Conservation (phyloP, 2,113 vertebrate genomes). For the Panthera uncia region DNA sequence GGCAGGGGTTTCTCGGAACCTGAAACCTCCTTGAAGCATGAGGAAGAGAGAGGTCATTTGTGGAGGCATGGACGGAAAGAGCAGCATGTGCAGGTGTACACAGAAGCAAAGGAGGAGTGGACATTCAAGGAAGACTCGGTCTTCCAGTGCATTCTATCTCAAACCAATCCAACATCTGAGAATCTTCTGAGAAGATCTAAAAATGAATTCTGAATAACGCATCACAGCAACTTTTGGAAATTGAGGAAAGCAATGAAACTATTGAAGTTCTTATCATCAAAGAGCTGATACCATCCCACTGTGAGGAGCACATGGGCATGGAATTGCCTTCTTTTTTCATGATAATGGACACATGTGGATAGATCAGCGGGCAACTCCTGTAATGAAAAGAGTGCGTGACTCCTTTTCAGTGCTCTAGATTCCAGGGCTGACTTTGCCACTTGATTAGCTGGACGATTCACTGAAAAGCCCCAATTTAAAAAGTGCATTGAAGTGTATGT, state of each 20-base stretch:
- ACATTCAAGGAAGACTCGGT: background rate
- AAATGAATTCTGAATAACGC: background rate
- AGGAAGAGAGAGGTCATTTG: background rate
- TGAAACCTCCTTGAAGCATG: background rate
- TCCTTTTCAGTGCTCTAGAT: background rate
- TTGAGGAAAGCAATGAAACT: background rate
- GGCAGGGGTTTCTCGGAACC: background rate
- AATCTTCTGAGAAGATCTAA: background rate
- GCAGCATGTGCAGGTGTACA: background rate
- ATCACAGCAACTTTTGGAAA: slow-evolving; percentile 20
- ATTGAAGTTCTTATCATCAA: slow-evolving; percentile 21
- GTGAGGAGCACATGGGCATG: background rate
- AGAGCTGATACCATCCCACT: slow-evolving; percentile 16
- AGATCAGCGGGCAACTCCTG: background rate
- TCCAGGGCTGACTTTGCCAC: background rate
- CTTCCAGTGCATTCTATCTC: background rate
- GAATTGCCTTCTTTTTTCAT: slow-evolving; percentile 39
- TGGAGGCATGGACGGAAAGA: background rate
- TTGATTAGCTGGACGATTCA: background rate
- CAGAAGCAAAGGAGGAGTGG: background rate
- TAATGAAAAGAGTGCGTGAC: background rate
- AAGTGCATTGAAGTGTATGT: background rate
- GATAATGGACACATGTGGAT: background rate
- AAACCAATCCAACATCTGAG: background rate
- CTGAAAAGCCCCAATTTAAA: background rate